Percentiles rank a stretch among this genome's conserved stretches.
These are phyloP conservation scores for Musca domestica DNA, from an alignment of 1,140 invertebrate genomes.

Conservation along the genomic window DNA sequence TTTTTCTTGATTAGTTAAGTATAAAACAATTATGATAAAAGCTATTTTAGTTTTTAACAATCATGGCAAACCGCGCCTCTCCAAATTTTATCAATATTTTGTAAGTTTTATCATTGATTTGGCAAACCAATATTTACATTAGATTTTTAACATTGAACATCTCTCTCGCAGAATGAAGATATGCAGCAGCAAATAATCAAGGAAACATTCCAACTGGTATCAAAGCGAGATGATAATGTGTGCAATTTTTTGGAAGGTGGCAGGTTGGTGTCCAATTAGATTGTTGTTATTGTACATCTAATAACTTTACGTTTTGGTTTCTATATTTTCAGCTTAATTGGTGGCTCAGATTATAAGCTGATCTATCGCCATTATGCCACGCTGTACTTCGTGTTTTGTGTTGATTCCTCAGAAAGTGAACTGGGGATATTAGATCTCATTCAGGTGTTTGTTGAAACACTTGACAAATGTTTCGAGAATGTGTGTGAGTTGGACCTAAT, in stretches of 20 bases:
- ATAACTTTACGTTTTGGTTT: not conserved
- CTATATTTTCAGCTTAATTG: constrained; percentile 56
- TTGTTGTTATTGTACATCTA: not conserved
- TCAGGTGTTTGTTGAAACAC: constrained; percentile 98
- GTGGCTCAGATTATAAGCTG: constrained; percentile 96
- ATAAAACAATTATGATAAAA: constrained; percentile 81
- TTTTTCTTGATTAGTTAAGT: not conserved
- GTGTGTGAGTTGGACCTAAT: constrained; percentile 99
- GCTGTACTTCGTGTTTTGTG: constrained; percentile 99
- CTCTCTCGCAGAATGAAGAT: constrained; percentile 82
- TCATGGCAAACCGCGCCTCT: constrained; percentile 96
- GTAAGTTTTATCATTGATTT: constrained; percentile 67
- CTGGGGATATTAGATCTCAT: constrained; percentile 98
- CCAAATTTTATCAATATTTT: constrained; percentile 99
- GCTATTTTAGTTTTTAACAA: constrained; percentile 99
- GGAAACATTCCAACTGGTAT: constrained; percentile 98
- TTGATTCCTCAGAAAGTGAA: constrained; percentile 98
- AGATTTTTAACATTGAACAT: no score
- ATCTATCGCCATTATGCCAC: constrained; percentile 99
- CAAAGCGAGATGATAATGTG: constrained; percentile 98
- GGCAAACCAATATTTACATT: no score
- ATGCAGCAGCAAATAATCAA: constrained; percentile 99
- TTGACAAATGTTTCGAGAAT: constrained; percentile 99
- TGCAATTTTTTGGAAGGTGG: constrained; percentile 99
- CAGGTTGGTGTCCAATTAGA: constrained; percentile 63